phyloP scores from a whole-genome alignment of 2,888 invertebrate species.

The Agrotis puta region DNA sequence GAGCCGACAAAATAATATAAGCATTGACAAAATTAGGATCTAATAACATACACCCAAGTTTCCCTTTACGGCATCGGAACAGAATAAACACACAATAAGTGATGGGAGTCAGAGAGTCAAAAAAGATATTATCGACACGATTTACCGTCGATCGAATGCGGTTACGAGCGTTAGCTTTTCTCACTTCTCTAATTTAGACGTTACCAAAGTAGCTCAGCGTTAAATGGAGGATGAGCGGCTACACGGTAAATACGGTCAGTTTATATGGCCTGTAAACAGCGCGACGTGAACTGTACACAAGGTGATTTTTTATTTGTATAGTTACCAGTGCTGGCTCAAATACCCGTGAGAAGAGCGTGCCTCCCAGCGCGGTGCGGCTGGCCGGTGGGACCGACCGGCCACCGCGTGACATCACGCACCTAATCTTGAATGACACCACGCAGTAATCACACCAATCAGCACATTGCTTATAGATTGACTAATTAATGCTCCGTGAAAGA shows the following conservation, averaged over 20 bases:
- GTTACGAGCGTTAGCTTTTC: conserved; percentile 89
- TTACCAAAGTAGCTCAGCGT: conserved; percentile 89
- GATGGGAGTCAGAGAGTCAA: conserved; percentile 81
- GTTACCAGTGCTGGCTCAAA: conserved; percentile 86
- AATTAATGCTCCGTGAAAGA: conserved; percentile 72
- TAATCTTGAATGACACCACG: conserved; percentile 87
- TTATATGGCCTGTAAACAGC: conserved; percentile 88
- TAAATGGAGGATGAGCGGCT: conserved; percentile 88
- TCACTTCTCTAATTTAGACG: conserved; percentile 90
- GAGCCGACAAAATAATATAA: conserved; percentile 78
- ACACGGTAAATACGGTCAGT: conserved; percentile 87
- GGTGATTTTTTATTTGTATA: conserved; percentile 88
- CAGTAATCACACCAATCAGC: conserved; percentile 77
- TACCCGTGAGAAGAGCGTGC: conserved; percentile 88
- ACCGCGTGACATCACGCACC: conserved; percentile 60
- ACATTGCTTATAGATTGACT: conserved; percentile 76
- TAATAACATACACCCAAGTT: conserved; percentile 81
- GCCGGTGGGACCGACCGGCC: conserved; percentile 57
- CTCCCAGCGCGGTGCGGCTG: conserved; percentile 70
- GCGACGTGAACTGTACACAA: conserved; percentile 90
- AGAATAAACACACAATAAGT: conserved; percentile 86
- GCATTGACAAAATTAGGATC: conserved; percentile 81
- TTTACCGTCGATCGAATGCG: conserved; percentile 86
- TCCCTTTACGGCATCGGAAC: conserved; percentile 81
- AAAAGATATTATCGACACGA: conserved; percentile 87